Conservation (phyloP, 2,888 invertebrate genomes). For the Diarsia brunnea region DNA sequence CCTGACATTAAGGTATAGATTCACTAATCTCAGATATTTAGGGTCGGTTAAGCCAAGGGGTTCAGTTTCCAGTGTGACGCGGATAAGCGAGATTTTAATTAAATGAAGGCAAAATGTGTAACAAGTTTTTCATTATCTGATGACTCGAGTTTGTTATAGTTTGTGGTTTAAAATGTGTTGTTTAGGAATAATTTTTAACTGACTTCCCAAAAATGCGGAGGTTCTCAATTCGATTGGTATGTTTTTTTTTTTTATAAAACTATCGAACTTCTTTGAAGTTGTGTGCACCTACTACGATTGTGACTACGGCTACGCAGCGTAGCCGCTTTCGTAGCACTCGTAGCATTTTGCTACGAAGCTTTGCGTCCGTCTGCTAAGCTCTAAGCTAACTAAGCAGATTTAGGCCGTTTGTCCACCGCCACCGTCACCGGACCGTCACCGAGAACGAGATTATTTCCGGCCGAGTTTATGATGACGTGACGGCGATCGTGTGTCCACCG, state of each 20-base stretch:
- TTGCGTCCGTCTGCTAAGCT: not conserved
- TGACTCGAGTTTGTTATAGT: conserved; percentile 46
- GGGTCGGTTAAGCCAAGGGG: conserved; percentile 83
- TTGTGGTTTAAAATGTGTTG: conserved; percentile 27
- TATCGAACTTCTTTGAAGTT: not conserved
- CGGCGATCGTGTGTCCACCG: too few species aligned
- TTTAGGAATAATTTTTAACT: not conserved
- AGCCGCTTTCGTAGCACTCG: conserved; percentile 25
- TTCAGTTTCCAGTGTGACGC: conserved; percentile 87
- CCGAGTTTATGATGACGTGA: too few species aligned
- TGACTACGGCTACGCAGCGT: not conserved
- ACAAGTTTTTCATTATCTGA: conserved; percentile 65
- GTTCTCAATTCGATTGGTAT: too few species aligned
- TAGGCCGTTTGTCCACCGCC: too few species aligned
- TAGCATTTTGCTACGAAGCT: conserved; percentile 27
- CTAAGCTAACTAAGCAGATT: conserved; percentile 6
- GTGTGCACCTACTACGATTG: not conserved
- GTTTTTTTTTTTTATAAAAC: too few species aligned
- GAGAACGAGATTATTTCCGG: too few species aligned
- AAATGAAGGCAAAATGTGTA: conserved; percentile 79
- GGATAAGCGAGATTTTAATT: conserved; percentile 89
- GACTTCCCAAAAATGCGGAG: too few species aligned
- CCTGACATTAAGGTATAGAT: conserved; percentile 65
- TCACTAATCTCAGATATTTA: conserved; percentile 56
- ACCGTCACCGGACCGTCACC: too few species aligned